A percentile compares a stretch with the other conserved stretches of the same genome.
phyloP scores from a whole-genome alignment of 2,797 vertebrate genomes.

The Rhynchotus rufescens region DNA sequence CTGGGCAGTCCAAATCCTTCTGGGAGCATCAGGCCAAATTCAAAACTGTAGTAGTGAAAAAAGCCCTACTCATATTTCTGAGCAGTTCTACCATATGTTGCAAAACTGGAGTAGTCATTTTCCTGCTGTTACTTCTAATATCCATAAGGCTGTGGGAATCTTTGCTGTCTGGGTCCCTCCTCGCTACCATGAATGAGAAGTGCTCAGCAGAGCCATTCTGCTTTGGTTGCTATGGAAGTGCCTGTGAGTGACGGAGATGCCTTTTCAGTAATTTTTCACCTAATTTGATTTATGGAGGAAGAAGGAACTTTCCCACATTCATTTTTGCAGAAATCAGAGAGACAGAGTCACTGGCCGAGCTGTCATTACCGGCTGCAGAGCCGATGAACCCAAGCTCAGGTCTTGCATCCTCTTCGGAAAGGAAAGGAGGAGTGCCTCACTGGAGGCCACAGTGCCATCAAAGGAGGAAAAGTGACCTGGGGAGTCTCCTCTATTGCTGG shows the following conservation, averaged over 20 bases:
- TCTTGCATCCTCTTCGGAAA: background rate
- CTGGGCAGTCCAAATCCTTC: background rate
- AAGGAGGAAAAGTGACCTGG: accelerated
- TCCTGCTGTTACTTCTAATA: background rate
- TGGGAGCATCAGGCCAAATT: background rate
- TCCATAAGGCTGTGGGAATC: accelerated
- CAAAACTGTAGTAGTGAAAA: background rate
- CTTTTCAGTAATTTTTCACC: slow-evolving; percentile 39
- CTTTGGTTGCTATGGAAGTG: slow-evolving; percentile 25
- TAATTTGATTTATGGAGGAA: slow-evolving; percentile 50
- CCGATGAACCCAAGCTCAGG: accelerated
- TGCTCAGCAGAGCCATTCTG: background rate
- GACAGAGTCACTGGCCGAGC: background rate
- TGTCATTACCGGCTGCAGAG: background rate
- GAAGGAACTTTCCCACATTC: slow-evolving; percentile 58
- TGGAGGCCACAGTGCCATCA: background rate
- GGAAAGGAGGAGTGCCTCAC: background rate
- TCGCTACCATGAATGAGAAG: background rate
- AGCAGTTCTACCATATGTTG: background rate
- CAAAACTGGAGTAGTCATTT: background rate
- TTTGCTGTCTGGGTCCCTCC: background rate
- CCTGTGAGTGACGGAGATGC: background rate
- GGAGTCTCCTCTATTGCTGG: background rate
- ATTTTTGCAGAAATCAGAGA: slow-evolving; percentile 32
- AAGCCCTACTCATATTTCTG: background rate